Base-by-base conservation (phyloP, 1,140 invertebrate genomes). In the Euwallacea similis region DNA sequence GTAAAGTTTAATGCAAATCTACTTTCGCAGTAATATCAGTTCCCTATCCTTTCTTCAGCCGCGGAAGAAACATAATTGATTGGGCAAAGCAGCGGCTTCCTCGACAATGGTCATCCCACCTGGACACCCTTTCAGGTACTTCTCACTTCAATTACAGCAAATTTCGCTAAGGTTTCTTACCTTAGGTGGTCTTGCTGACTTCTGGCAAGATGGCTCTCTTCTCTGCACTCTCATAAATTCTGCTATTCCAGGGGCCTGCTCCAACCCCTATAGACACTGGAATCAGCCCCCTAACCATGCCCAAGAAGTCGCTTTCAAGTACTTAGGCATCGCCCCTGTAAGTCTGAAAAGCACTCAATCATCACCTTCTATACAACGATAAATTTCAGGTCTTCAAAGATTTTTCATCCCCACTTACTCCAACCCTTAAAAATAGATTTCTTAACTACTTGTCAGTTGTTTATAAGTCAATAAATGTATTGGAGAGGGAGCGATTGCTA, bases 141-240 rank as follows among this genome's bases (percentile, higher is more conserved):
- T 33, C 21, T 33, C 21, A 33, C 4, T 33, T 33, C 21, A 33
- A 33, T 33, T 33, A 33, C 21, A 33, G 9, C 9, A 13, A 50
- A 50, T 13, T 13, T 50, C 6, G 16, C 10, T 61, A 42, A 61
- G 42, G 7, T 58, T 11, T 3, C 10, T 43, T 61, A 41, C 11
- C n/a, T 73, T 75, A 16, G 76, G 74, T 15, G 77, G 76, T 11
- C 62, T 80, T 41, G 46, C 44, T n/a, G 76, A 79, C 42, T 75
- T 87, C 13, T 87, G 86, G 86, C 77, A 79, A 3, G 85, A 87
- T 72, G 86, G 86, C 16, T 86, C 85, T 75, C 81, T 87, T 16
- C 75, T 87, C 2, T 88, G 86, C 73, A 85, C 84, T 7, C 80
- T 86, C 10, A 79, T 88, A 15, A 85, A 87, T 69, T 79, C 82